These are phyloP conservation scores for Melanotus villosus DNA, from an alignment of 2,888 invertebrate species.

Conservation along the genomic window DNA sequence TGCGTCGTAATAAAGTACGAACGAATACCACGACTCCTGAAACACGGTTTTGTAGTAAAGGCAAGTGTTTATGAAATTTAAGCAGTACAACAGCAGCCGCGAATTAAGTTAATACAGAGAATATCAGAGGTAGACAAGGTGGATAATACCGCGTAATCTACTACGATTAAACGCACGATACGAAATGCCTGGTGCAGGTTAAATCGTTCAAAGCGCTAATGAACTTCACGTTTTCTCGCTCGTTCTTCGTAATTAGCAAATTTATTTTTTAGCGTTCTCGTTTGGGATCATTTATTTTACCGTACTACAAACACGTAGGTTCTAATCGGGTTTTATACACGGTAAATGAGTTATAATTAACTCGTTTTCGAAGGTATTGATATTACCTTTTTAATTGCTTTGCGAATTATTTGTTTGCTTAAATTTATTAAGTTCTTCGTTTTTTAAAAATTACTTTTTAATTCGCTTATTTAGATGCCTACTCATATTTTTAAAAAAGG, in stretches of 20 bases:
- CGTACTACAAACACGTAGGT: neutral
- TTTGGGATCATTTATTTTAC: constrained; percentile 14
- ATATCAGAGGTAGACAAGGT: constrained; percentile 61
- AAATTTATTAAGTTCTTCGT: neutral
- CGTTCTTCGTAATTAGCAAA: constrained; percentile 41
- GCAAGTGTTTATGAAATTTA: constrained; percentile 56
- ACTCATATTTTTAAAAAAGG: no score
- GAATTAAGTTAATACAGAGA: constrained; percentile 55
- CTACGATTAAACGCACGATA: constrained; percentile 57
- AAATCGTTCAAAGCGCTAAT: constrained; percentile 42
- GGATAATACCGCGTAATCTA: constrained; percentile 57
- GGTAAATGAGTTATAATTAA: no score
- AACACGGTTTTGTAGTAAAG: constrained; percentile 49
- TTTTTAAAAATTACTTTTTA: no score
- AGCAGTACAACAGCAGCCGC: constrained; percentile 49
- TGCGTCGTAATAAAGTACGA: constrained; percentile 14
- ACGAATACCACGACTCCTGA: constrained; percentile 36
- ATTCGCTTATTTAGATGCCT: no score
- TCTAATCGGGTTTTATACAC: neutral
- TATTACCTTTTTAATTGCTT: no score
- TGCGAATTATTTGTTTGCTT: no score
- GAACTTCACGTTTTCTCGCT: constrained; percentile 38
- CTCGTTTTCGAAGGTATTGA: no score
- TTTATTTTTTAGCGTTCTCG: constrained; percentile 32
- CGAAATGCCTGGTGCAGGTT: constrained; percentile 37